Evolutionary conservation across 2,797 vertebrate genomes (phyloP).

Genomic region (Urosaurus nigricauda): DNA sequence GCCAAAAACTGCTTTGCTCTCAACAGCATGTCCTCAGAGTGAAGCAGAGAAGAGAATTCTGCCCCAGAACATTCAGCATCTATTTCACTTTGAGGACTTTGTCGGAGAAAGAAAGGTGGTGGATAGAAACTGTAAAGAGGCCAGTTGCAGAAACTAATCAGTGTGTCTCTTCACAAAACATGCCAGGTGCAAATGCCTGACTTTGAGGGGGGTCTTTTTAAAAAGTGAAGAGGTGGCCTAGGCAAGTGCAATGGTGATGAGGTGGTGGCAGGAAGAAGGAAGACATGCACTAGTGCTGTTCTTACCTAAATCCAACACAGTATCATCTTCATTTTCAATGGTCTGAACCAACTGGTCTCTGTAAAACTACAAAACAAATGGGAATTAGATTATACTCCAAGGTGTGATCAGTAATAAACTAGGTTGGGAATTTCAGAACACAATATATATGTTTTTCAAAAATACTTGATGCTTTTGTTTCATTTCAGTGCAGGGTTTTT

Average conservation of each 20-base stretch:
- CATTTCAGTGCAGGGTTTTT: not conserved
- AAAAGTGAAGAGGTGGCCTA: not conserved
- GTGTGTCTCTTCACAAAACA: not conserved
- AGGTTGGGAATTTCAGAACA: conserved; percentile 4
- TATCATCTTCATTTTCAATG: conserved; percentile 50
- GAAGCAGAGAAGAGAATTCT: too few relatives aligned
- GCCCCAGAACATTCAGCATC: not conserved
- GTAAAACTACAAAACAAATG: conserved; percentile 62
- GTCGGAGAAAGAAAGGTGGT: not conserved
- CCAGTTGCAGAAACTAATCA: not conserved
- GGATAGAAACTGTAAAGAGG: not conserved
- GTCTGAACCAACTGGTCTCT: conserved; percentile 1
- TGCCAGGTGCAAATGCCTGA: not conserved
- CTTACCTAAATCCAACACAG: conserved; percentile 57
- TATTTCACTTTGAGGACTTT: not conserved
- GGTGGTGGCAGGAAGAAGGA: not conserved
- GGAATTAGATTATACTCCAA: not conserved
- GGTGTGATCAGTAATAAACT: not conserved
- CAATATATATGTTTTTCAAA: not conserved
- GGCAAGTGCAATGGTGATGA: not conserved
- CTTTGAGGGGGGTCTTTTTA: not conserved
- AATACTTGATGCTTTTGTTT: conserved; percentile 24
- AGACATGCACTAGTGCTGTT: not conserved
- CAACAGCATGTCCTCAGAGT: too few relatives aligned
- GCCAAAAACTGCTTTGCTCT: too few relatives aligned